Base-by-base conservation (phyloP, 1,140 invertebrate genomes). In the Musca domestica region DNA sequence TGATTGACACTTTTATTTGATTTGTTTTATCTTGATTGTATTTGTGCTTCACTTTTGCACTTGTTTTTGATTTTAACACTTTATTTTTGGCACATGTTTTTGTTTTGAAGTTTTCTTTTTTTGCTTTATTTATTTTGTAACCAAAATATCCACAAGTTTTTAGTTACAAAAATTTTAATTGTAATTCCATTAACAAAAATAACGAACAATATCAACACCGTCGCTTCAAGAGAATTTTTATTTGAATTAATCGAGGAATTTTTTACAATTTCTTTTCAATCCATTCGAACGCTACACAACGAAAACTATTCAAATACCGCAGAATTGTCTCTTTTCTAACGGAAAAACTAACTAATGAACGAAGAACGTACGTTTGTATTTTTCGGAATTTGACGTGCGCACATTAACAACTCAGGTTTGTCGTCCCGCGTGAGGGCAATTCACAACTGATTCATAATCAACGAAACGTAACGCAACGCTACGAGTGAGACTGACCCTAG, bases 101-200 rank as follows among this genome's bases (percentile, higher is more conserved):
- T 15, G n/a, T 2, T 15, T 19, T 51, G 5, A 19, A 10, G 20
- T 51, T 22, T 19, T 20, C 5, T n/a, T n/a, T n/a, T n/a, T n/a
- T n/a, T 17, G 4, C 30, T 30, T n/a, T 27, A n/a, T 58, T 25
- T 5, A 15, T 64, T 64, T 48, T 64, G 61, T 64, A 64, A 64
- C 61, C 34, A 64, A 64, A 58, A 48, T 64, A 64, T 64, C 61
- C 61, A 58, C 54, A 64, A 41, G 61, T 64, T 48, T 64, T 64
- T 20, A 46, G 61, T 64, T 64, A 64, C 61, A 64, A 64, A 58
- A 64, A 20, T 19, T 64, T 22, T 61, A 7, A 27, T 17, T 23
- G 5, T 61, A 47, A 4, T 64, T 64, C 10, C 22, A 15, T 7
- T 20, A 6, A 9, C 7, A 3, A 23, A 30, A 30, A 30, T 30